Percentiles rank a stretch among this genome's conserved stretches.
phyloP scores from a whole-genome alignment of 2,113 vertebrate species.

The Petroica traversi region DNA sequence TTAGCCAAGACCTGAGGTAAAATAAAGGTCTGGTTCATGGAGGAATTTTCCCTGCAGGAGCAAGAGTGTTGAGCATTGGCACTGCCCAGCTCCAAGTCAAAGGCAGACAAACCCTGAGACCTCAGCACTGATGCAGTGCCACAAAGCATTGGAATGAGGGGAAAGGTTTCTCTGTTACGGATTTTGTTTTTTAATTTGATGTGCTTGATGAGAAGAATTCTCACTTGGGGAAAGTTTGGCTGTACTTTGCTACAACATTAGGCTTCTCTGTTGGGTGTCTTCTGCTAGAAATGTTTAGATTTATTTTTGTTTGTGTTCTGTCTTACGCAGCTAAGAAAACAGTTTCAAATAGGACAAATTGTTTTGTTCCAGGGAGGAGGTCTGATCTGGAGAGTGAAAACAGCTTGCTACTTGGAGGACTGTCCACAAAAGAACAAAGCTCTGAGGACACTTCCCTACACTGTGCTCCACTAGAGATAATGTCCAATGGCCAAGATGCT shows the following conservation, averaged over 20 bases:
- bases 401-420: conserved; percentile 34
- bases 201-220: background rate
- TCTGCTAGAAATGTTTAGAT: conserved; percentile 20
- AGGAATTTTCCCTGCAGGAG: background rate
- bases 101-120: background rate
- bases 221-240: background rate
- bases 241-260: background rate
- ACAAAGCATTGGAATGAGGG: background rate
- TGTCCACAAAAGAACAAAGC: background rate
- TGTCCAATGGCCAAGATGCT: background rate
- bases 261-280: conserved; percentile 14
- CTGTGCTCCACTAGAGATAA: background rate
- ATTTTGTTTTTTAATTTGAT: background rate
- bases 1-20: background rate
- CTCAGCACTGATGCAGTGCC: background rate
- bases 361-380: conserved; percentile 49
- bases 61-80: accelerated
- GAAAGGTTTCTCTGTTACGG: background rate
- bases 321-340: conserved; percentile 68
- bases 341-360: conserved; percentile 54
- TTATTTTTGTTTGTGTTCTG: conserved; percentile 60
- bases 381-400: conserved; percentile 20
- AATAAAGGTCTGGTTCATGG: background rate
- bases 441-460: background rate
- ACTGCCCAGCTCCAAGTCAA: background rate